Evolutionary conservation across 2,113 vertebrate genomes (phyloP).

Genomic region (Tenebrosternarchus preto): DNA sequence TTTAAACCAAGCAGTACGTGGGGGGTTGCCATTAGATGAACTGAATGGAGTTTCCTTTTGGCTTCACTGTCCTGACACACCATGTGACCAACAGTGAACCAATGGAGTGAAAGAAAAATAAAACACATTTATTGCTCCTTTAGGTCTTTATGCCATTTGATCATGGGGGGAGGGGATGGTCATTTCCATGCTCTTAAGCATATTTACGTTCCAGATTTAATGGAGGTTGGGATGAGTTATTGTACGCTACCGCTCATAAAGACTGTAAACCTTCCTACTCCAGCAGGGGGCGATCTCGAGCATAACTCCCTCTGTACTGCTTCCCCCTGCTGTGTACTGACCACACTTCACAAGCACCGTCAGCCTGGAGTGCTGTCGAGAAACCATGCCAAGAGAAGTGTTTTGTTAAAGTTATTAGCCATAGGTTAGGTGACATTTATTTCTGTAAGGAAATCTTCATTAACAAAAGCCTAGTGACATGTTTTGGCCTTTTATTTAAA

Average conservation of each 20-base stretch:
- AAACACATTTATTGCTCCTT: not conserved
- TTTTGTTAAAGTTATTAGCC: not conserved
- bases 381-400: not conserved
- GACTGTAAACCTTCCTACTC: not conserved
- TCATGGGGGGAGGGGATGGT: not conserved
- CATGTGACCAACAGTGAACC: not conserved
- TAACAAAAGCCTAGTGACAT: not conserved
- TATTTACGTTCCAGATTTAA: not conserved
- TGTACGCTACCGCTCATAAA: not conserved
- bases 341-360: not conserved
- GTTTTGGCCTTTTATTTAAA: not conserved
- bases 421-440: not conserved
- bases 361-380: not conserved
- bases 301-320: not conserved
- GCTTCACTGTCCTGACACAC: not conserved
- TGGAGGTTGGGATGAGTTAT: not conserved
- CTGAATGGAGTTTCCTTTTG: too few species aligned
- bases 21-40: not conserved
- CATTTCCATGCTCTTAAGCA: not conserved
- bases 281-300: not conserved
- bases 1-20: not conserved
- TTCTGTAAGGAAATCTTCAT: not conserved
- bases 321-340: not conserved
- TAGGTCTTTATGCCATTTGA: not conserved
- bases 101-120: not conserved